Base-by-base conservation (phyloP, 1,140 invertebrate genomes). In the Chymomyza costata region DNA sequence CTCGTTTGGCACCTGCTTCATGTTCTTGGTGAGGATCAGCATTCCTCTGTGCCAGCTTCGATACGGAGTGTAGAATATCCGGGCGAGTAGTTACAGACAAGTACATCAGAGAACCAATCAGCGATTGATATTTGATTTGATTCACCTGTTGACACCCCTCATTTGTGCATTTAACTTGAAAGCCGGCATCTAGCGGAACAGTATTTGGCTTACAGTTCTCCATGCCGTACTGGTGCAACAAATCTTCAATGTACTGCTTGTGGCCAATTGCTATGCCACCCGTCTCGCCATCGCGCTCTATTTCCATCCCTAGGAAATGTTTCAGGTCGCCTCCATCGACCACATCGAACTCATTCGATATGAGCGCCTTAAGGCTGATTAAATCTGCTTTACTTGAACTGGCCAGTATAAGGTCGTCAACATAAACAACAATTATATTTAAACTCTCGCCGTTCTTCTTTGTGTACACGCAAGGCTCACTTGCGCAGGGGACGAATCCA, bases 261-360 rank as follows among this genome's bases (percentile, higher is more conserved):
- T 55, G 51, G 5, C 46, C 13, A 6, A 62, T 47, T 18, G 34
- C 2, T n/a, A 61, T 50, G 21, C 13, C 34, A n/a, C 39, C 46
- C 5, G 14, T 51, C 34, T 44, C 34, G 17, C 25, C 39, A 25
- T 47, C n/a, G 49, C 59, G 50, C 3, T 44, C 47, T 35, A 86
- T 82, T 55, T 76, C 58, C 16, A 84, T 80, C 8, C 83, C 78
- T 40, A 86, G 53, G 60, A 47, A 85, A 35, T 71, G 31, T 1
- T 47, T 28, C 3, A 50, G 15, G 2, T 17, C 3, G n/a, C 48
- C 19, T 1, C 44, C 28, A 35, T 59, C 28, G 3, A 51, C 82
- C 1, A 84, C 82, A 37, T 81, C 21, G 43, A 86, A 83, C 38
- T 44, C 25, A 10, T 35, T 41, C 3, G 47, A 15, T 11, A 58